Base-by-base conservation (phyloP, 2,797 vertebrate genomes). In the Halcyon chelicuti region DNA sequence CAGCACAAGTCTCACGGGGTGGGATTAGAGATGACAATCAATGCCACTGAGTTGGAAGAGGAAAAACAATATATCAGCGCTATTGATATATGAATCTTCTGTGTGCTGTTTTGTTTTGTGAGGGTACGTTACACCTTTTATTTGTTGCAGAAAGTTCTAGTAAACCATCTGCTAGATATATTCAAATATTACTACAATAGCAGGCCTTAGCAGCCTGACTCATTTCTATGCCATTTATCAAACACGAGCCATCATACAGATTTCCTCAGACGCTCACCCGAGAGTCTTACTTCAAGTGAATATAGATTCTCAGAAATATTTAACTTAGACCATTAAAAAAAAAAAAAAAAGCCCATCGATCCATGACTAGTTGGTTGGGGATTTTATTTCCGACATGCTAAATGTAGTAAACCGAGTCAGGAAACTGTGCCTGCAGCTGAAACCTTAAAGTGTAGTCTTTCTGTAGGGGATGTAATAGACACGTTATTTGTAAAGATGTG, bases 111-210 rank as follows among this genome's bases (percentile, higher is more conserved):
- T 93, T 94, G 58, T 61, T 92, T 88, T 87, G 35, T 70, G 39
- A 93, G 51, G 44, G 44, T 94, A 73, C 88, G 33, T 61, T 51
- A 37, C 37, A 52, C 14, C 31, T 74, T 95, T 75, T 87, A 73
- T 87, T 92, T 91, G n/a, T 62, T 82, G 71, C 68, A 91, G 54
- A 77, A 70, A 46, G 17, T 73, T 70, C 61, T 68, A 68, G 54
- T 92, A 95, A 90, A 75, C 37, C 49, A 47, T 84, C 73, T 92
- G 47, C 29, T 63, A 40, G 66, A 18, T 80, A 93, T 94, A 93
- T 94, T 86, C 61, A 61, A 65, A 61, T 88, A 39, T 57, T 91
- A 65, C 19, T 85, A 84, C 54, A 88, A 70, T 19, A 84, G 12
- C 52, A 90, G 93, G 58, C 35, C 51, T 52, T 63, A 85, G 39